Conservation (phyloP, 2,888 invertebrate species). For the Philaethria dido region DNA sequence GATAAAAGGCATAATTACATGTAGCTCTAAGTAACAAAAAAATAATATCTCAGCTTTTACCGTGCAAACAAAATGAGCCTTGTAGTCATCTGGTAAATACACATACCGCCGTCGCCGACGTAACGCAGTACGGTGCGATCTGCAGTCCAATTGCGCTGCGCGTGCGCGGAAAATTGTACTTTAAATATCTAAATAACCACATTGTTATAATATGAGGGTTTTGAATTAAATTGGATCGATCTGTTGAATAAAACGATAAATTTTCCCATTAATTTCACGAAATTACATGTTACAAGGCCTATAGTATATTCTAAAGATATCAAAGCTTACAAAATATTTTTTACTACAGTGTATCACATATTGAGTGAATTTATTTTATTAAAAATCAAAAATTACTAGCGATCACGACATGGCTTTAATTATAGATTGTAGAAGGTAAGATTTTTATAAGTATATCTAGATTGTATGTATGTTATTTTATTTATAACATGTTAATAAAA, state of each 20-base stretch:
- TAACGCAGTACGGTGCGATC: conserved; percentile 35
- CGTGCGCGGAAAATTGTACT: conserved; percentile 22
- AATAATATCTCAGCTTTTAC: conserved; percentile 9
- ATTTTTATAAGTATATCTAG: too few relatives aligned
- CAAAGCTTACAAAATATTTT: not conserved
- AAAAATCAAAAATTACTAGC: not conserved
- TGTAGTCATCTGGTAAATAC: conserved; percentile 22
- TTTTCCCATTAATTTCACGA: too few relatives aligned
- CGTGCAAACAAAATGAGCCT: not conserved
- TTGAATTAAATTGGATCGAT: not conserved
- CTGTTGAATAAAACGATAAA: too few relatives aligned
- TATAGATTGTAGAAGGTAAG: conserved; percentile 68
- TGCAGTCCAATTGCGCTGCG: conserved; percentile 29
- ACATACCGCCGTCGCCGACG: not conserved
- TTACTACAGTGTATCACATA: not conserved
- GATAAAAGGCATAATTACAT: not conserved
- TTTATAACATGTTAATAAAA: too few relatives aligned
- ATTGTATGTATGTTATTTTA: too few relatives aligned
- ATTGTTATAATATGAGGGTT: not conserved
- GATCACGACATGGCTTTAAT: conserved; percentile 57
- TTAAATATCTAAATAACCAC: not conserved
- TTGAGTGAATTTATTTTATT: conserved; percentile 9
- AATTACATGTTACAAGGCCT: too few relatives aligned
- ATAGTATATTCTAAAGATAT: too few relatives aligned
- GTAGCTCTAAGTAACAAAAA: not conserved